Conservation (phyloP, 2,113 vertebrate genomes). For the Sinosuthora webbiana region DNA sequence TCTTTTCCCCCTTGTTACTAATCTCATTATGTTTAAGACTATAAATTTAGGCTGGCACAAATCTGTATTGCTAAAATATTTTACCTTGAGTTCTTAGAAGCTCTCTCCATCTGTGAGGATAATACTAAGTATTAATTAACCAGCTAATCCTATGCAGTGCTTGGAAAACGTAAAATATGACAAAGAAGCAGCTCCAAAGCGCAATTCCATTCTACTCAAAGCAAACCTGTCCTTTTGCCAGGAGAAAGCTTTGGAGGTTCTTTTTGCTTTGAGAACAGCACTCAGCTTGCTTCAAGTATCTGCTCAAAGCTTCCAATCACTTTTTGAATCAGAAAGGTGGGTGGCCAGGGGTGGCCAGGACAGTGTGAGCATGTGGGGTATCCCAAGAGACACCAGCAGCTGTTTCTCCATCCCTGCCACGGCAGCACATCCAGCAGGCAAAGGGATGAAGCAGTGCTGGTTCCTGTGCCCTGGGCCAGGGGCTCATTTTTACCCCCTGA, state of each 20-base stretch:
- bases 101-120: slow-evolving; percentile 46
- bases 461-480: accelerated
- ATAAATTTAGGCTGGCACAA: slow-evolving; percentile 56
- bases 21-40: slow-evolving; percentile 50
- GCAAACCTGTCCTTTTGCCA: neutral
- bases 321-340: neutral
- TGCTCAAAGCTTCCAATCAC: neutral
- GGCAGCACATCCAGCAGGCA: neutral
- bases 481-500: neutral
- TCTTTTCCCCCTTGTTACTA: slow-evolving; percentile 28
- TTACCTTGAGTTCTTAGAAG: slow-evolving; percentile 51
- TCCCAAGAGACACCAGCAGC: neutral
- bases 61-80: slow-evolving; percentile 60
- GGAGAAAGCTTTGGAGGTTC: neutral
- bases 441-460: neutral
- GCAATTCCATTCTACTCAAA: neutral
- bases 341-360: neutral
- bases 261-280: neutral
- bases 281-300: neutral
- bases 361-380: accelerated
- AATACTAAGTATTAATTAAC: slow-evolving; percentile 63
- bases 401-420: accelerated
- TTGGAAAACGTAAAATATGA: slow-evolving; percentile 21
- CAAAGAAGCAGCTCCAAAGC: neutral
- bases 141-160: slow-evolving; percentile 28